Percentiles rank a stretch among this genome's conserved stretches.
These are phyloP conservation scores for Geopemphigus sp. DNA, from an alignment of 1,140 invertebrate genomes.

Conservation along the genomic window DNA sequence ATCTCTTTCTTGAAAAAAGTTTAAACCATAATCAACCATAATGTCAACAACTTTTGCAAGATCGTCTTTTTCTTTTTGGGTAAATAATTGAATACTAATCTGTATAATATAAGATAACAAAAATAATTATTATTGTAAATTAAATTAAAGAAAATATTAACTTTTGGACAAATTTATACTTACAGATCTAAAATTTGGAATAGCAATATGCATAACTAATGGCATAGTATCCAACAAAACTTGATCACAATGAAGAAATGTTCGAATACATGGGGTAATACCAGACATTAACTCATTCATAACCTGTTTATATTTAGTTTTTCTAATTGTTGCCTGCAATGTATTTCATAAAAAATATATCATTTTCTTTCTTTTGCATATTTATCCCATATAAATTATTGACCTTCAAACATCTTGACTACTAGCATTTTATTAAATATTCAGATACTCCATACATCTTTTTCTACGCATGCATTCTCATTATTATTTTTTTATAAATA, in stretches of 20 bases:
- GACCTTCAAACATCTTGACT: too few relatives aligned
- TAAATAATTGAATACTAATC: constrained; percentile 73
- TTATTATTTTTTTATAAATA: too few relatives aligned
- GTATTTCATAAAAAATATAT: constrained; percentile 26
- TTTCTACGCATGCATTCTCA: background rate
- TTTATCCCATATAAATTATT: too few relatives aligned
- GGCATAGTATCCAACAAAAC: constrained; percentile 73
- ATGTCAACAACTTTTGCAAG: constrained; percentile 71
- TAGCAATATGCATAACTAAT: constrained; percentile 70
- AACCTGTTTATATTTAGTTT: constrained; percentile 61
- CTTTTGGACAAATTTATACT: constrained; percentile 53
- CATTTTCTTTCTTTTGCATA: too few relatives aligned
- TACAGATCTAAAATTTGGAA: constrained; percentile 75
- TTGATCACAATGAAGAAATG: constrained; percentile 60
- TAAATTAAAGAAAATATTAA: constrained; percentile 47
- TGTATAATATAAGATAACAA: constrained; percentile 53
- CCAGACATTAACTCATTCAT: constrained; percentile 64
- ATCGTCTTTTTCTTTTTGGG: constrained; percentile 69
- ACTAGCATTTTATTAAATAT: too few relatives aligned
- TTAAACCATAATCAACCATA: constrained; percentile 87
- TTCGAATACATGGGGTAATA: constrained; percentile 62
- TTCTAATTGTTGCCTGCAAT: constrained; percentile 63
- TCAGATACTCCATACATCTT: background rate
- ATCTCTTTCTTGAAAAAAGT: constrained; percentile 76
- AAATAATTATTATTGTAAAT: too few relatives aligned